A percentile compares a stretch with the other conserved stretches of the same genome.
Conservation (phyloP, 1,140 invertebrate genomes). For the Nasonia giraulti region DNA sequence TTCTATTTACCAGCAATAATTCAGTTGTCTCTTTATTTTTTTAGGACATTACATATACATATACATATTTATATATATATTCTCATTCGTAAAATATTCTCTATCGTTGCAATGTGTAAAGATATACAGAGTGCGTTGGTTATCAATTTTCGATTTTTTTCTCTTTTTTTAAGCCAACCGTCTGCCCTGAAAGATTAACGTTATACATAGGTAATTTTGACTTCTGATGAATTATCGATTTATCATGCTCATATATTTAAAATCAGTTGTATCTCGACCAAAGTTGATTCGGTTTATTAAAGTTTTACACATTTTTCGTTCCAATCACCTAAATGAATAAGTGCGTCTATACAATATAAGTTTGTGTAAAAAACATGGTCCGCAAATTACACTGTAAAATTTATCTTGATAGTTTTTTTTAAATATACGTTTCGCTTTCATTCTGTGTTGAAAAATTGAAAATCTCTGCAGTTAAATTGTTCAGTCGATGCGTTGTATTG, state of each 20-base stretch:
- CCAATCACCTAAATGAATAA: slow-evolving; percentile 45
- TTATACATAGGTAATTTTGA: slow-evolving; percentile 31
- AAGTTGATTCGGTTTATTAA: background rate
- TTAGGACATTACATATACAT: slow-evolving; percentile 58
- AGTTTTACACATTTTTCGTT: background rate
- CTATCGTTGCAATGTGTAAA: slow-evolving; percentile 53
- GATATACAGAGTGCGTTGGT: slow-evolving; percentile 49
- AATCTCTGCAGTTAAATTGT: slow-evolving; percentile 43
- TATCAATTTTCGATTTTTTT: slow-evolving; percentile 45
- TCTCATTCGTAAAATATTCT: slow-evolving; percentile 60
- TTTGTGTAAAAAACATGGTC: slow-evolving; percentile 55
- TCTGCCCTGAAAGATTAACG: slow-evolving; percentile 44
- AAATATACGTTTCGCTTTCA: slow-evolving; percentile 21
- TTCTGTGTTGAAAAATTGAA: slow-evolving; percentile 44
- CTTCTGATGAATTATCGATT: slow-evolving; percentile 13
- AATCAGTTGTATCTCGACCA: slow-evolving; percentile 20
- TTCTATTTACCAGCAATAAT: slow-evolving; percentile 52
- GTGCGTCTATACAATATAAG: slow-evolving; percentile 48
- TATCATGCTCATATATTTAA: background rate
- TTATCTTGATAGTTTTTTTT: slow-evolving; percentile 43
- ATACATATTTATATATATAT: slow-evolving; percentile 48
- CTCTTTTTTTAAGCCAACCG: slow-evolving; percentile 25
- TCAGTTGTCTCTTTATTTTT: slow-evolving; percentile 46
- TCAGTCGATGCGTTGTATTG: slow-evolving; percentile 38
- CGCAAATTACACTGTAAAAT: slow-evolving; percentile 53